Percentiles rank a stretch among this genome's conserved stretches.
Evolutionary conservation across 2,113 vertebrate species (phyloP).

Genomic region (Corythaeola cristata): DNA sequence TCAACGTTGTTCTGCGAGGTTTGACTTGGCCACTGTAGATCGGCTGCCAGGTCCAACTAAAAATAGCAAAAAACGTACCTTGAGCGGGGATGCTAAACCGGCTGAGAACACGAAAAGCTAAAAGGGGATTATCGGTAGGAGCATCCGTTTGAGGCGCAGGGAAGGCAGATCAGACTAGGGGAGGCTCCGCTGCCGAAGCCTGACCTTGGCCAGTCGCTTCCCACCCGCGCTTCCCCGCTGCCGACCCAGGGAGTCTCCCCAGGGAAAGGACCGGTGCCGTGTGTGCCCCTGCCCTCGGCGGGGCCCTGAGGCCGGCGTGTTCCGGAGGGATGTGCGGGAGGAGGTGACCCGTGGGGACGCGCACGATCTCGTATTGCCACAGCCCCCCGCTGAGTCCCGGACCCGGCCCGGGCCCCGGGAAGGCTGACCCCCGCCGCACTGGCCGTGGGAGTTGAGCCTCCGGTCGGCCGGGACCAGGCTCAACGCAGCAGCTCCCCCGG

Average conservation of each 20-base stretch:
- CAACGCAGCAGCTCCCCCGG: no score
- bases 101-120: no score
- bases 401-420: no score
- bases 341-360: neutral
- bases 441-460: neutral
- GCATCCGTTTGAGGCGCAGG: neutral
- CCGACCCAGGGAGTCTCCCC: neutral
- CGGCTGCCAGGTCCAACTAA: neutral
- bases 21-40: neutral
- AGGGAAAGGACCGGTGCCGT: neutral
- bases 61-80: neutral
- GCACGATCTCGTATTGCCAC: accelerated
- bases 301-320: neutral
- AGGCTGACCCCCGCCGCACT: neutral
- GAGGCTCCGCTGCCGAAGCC: neutral
- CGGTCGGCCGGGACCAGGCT: neutral
- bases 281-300: neutral
- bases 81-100: neutral
- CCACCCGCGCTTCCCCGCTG: neutral
- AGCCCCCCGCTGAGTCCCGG: neutral
- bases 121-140: neutral
- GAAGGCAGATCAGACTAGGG: neutral
- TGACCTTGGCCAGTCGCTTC: neutral
- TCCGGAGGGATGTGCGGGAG: neutral
- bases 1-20: neutral